Evolutionary conservation across 2,888 invertebrate species (phyloP).

Genomic region (Drosophila mimetica): DNA sequence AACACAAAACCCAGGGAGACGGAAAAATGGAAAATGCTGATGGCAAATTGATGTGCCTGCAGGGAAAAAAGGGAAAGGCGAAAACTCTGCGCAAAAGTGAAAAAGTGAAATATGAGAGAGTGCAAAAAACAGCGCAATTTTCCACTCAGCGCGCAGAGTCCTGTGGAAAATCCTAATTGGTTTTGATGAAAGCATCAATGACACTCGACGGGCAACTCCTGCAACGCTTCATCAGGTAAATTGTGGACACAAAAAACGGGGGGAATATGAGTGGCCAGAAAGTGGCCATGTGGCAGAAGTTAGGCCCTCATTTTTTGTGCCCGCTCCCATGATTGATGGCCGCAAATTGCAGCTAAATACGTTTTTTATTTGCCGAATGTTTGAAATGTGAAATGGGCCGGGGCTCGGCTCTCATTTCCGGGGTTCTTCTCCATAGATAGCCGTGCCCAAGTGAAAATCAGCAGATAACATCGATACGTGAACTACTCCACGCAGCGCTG

Average conservation of each 20-base stretch:
- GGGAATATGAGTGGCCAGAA: conserved; percentile 60
- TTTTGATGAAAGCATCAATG: conserved; percentile 82
- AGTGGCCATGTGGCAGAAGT: conserved; percentile 76
- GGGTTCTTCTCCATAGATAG: conserved; percentile 33
- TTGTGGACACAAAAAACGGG: conserved; percentile 50
- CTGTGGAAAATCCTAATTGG: conserved; percentile 82
- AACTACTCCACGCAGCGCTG: conserved; percentile 35
- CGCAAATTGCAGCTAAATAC: conserved; percentile 79
- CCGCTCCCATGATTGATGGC: conserved; percentile 71
- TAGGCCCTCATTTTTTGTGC: conserved; percentile 41
- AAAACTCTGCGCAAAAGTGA: conserved; percentile 23
- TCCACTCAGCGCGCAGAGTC: conserved; percentile 68
- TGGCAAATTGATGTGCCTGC: conserved; percentile 76
- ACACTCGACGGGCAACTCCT: conserved; percentile 44
- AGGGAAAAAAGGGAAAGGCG: conserved; percentile 21
- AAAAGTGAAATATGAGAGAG: conserved; percentile 47
- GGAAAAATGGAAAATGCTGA: conserved; percentile 48
- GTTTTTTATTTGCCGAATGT: conserved; percentile 73
- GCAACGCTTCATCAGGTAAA: conserved; percentile 29
- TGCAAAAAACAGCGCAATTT: conserved; percentile 63
- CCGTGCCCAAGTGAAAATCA: conserved; percentile 26
- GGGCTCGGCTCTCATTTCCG: conserved; percentile 44
- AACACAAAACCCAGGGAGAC: conserved; percentile 17
- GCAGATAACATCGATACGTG: conserved; percentile 44
- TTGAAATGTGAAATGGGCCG: conserved; percentile 33